Conservation (phyloP, 2,888 invertebrate genomes). For the Nephrotoma guestfalica region DNA sequence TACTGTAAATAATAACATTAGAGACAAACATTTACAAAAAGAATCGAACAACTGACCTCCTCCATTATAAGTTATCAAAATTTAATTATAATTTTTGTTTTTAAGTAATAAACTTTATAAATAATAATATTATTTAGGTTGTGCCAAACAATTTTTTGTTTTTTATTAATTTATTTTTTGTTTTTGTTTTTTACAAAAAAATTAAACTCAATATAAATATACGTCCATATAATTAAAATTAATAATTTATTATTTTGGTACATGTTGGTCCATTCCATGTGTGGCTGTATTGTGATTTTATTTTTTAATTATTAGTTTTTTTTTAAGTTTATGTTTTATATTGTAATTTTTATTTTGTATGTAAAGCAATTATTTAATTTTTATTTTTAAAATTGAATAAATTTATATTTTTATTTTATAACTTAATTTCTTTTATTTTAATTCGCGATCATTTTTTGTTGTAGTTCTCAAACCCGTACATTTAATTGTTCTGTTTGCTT, state of each 20-base stretch:
- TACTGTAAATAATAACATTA: background rate
- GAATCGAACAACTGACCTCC: background rate
- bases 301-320: background rate
- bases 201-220: background rate
- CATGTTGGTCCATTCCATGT: background rate
- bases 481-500: background rate
- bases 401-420: background rate
- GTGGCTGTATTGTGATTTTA: background rate
- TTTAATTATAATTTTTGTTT: background rate
- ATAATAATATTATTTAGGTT: background rate
- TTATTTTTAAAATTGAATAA: background rate
- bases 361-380: background rate
- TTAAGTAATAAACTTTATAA: background rate
- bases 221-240: background rate
- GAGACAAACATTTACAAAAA: background rate
- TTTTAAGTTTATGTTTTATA: background rate
- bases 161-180: background rate
- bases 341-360: background rate
- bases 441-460: too few relatives aligned
- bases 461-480: too few relatives aligned
- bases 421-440: background rate
- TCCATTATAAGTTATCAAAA: background rate
- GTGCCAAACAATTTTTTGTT: background rate
- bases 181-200: background rate
- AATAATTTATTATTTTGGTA: background rate